phyloP scores from a whole-genome alignment of 2,797 vertebrate genomes.

The Hippocampus kuda region DNA sequence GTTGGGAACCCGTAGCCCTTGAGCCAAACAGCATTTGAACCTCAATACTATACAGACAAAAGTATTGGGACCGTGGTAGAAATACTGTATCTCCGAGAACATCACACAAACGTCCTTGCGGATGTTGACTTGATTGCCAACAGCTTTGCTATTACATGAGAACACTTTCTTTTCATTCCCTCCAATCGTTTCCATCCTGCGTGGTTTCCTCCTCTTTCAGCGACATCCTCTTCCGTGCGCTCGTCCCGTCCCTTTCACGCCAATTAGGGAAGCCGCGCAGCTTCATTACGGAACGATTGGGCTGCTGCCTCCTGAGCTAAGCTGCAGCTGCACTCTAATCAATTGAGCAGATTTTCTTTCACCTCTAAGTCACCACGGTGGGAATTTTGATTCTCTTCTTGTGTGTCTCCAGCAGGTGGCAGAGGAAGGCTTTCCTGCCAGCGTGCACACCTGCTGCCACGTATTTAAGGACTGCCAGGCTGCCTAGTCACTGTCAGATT shows the following conservation, averaged over 20 bases:
- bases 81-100: background rate
- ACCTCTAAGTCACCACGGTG: background rate
- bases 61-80: background rate
- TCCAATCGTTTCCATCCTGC: slow-evolving; percentile 34
- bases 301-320: slow-evolving; percentile 23
- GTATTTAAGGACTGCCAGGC: no score
- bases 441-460: no score
- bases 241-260: slow-evolving; percentile 30
- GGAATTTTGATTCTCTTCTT: background rate
- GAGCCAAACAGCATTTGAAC: background rate
- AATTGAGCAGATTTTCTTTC: background rate
- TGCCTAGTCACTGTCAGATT: no score
- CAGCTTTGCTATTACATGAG: background rate
- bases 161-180: background rate
- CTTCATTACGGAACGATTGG: slow-evolving; percentile 35
- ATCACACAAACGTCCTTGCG: background rate
- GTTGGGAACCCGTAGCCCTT: no score
- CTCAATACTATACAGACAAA: background rate
- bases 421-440: no score
- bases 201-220: slow-evolving; percentile 48
- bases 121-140: background rate
- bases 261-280: slow-evolving; percentile 34
- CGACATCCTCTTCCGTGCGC: slow-evolving; percentile 28
- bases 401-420: no score
- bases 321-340: slow-evolving; percentile 27